Conservation (phyloP, 2,797 vertebrate species). For the Gobio occitaniae region DNA sequence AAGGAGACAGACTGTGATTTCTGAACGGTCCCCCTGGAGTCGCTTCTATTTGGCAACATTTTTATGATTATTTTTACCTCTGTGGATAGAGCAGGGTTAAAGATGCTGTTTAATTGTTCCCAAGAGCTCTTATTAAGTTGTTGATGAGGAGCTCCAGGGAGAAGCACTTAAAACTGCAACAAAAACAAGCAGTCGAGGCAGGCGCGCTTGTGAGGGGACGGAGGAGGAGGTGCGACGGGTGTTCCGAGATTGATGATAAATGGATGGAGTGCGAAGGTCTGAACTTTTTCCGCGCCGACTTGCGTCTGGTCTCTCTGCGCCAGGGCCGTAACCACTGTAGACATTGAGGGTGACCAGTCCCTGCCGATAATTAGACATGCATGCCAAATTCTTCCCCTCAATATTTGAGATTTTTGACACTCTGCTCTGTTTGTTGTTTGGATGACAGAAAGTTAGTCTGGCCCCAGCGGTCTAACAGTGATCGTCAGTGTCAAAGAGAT, state of each 20-base stretch:
- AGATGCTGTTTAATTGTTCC: slow-evolving; percentile 91
- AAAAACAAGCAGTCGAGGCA: slow-evolving; percentile 84
- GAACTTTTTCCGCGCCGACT: slow-evolving; percentile 28
- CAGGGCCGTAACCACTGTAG: neutral
- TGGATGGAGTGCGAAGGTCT: slow-evolving; percentile 21
- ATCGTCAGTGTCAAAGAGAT: neutral
- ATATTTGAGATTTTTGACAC: neutral
- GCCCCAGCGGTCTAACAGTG: neutral
- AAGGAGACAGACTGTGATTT: slow-evolving; percentile 75
- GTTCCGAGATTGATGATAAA: slow-evolving; percentile 14
- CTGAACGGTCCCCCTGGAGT: slow-evolving; percentile 78
- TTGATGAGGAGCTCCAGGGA: slow-evolving; percentile 94
- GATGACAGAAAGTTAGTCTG: neutral
- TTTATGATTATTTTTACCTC: slow-evolving; percentile 82
- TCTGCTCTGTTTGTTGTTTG: neutral
- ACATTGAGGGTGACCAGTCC: neutral
- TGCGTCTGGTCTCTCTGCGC: neutral
- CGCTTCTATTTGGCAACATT: slow-evolving; percentile 81
- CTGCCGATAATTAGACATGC: neutral
- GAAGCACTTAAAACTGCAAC: slow-evolving; percentile 85
- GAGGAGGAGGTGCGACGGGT: slow-evolving; percentile 22
- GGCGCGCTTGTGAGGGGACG: slow-evolving; percentile 58
- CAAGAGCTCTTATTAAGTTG: slow-evolving; percentile 89
- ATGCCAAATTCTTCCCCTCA: neutral
- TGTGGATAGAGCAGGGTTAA: slow-evolving; percentile 85